Evolutionary conservation across 1,140 invertebrate genomes (phyloP).

Genomic region (Parasteatoda tepidariorum): DNA sequence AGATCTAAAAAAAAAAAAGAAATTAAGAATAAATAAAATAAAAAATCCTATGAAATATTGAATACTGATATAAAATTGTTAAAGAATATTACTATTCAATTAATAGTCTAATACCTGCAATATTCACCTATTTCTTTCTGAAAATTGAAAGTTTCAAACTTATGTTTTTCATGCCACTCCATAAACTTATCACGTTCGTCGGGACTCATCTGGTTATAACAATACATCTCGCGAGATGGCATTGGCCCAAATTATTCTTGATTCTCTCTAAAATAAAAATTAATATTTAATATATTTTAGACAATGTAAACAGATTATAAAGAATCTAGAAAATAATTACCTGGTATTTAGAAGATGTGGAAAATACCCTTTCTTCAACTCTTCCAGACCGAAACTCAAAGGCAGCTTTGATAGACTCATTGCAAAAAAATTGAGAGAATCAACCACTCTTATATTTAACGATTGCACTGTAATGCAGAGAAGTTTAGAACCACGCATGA

Average conservation of each 20-base stretch:
- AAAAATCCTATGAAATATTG: too few species aligned
- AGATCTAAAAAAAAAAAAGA: too few species aligned
- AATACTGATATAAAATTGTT: too few species aligned
- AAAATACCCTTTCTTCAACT: constrained; percentile 22
- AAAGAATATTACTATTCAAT: too few species aligned
- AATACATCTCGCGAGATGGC: too few species aligned
- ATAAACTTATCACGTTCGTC: too few species aligned
- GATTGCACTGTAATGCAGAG: neutral
- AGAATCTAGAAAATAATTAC: neutral
- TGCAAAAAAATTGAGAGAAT: constrained; percentile 4
- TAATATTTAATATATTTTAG: neutral
- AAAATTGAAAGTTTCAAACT: too few species aligned
- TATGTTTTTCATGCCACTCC: too few species aligned
- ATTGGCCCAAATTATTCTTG: neutral
- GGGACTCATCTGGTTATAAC: too few species aligned
- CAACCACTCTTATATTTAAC: constrained; percentile 15
- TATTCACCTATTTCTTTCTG: too few species aligned
- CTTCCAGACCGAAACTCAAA: constrained; percentile 7
- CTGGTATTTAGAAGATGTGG: constrained; percentile 23
- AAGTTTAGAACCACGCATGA: neutral
- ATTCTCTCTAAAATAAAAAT: neutral
- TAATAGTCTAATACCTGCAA: too few species aligned
- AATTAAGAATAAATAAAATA: too few species aligned
- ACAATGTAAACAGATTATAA: neutral
- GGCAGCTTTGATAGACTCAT: neutral